Evolutionary conservation across 2,113 vertebrate genomes (phyloP), one percentile per base, ranked within the genome.

Genomic region (Rhinolophus ferrumequinum): DNA sequence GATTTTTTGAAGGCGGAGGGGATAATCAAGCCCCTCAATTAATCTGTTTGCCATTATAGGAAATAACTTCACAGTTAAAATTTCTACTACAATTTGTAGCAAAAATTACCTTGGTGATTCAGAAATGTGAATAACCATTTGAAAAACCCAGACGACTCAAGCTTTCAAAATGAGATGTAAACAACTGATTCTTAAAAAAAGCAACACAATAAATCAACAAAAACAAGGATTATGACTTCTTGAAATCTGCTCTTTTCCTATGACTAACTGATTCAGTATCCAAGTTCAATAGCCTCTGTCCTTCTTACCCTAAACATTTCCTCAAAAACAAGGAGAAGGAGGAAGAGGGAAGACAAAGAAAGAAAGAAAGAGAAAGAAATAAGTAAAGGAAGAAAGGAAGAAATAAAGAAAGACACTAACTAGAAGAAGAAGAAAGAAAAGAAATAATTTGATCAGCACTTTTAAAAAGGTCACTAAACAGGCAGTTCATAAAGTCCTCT

Each of bases 31-130:
- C 1, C 52, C 94, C 58, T 87, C 93, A 96, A 76, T 87, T 90
- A 96, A 96, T 85, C 83, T 92, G 58, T 95, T 95, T 94, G 85
- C 58, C 26, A 35, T 9, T 44, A 86, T 5, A 44, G 56, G 89
- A 97, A 97, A 90, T 87, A 95, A 92, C 84, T 81, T 93, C 64
- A 95, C 70, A 88, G 76, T 87, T 97, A 97, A 95, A 95, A 93
- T 88, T 95, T 97, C 58, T 60, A 54, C 50, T 67, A 52, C 54
- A 67, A 85, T 89, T 90, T 90, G 87, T 82, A 94, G 75, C 75
- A 86, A 89, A 89, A 52, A 77, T 97, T 96, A 94, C 30, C 52
- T 77, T 76, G 62, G 77, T 94, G 92, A 92, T 82, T 94, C 89
- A 97, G 90, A 95, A 93, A 89, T 97, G 66, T 84, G 91, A 90